Evolutionary conservation across 1,140 invertebrate genomes (phyloP).

Genomic region (Spodoptera frugiperda): DNA sequence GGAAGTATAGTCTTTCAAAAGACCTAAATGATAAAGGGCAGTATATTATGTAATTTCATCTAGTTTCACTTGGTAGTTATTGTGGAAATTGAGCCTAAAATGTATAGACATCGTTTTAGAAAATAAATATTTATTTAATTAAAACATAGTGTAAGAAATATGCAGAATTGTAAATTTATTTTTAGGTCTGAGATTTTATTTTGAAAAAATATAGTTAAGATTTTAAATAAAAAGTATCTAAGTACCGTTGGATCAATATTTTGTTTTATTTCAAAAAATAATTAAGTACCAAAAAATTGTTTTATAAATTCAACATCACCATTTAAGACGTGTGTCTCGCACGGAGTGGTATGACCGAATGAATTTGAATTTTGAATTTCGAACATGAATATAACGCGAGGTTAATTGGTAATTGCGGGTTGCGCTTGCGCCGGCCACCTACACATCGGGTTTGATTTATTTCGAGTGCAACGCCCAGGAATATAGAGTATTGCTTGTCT

Average conservation of each 20-base stretch:
- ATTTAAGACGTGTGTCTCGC: slow-evolving; percentile 64
- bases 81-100: slow-evolving; percentile 33
- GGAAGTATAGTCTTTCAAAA: background rate
- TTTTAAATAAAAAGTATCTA: slow-evolving; percentile 47
- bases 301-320: slow-evolving; percentile 61
- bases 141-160: slow-evolving; percentile 38
- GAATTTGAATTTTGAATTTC: slow-evolving; percentile 72
- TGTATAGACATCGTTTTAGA: slow-evolving; percentile 15
- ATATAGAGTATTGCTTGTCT: slow-evolving; percentile 71
- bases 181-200: slow-evolving; percentile 50
- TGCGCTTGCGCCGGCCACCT: slow-evolving; percentile 68
- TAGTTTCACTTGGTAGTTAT: slow-evolving; percentile 13
- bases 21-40: too few relatives aligned
- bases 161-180: slow-evolving; percentile 47
- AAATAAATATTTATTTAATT: slow-evolving; percentile 19
- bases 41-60: background rate
- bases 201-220: slow-evolving; percentile 20
- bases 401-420: slow-evolving; percentile 81
- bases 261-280: slow-evolving; percentile 42
- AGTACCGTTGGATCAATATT: slow-evolving; percentile 24
- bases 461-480: slow-evolving; percentile 65
- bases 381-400: slow-evolving; percentile 65
- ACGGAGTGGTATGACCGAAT: slow-evolving; percentile 59
- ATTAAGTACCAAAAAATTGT: slow-evolving; percentile 37
- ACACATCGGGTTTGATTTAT: slow-evolving; percentile 76